A percentile compares a stretch with the other conserved stretches of the same genome.
Conservation (phyloP, 2,113 vertebrate genomes). For the Scortum barcoo region DNA sequence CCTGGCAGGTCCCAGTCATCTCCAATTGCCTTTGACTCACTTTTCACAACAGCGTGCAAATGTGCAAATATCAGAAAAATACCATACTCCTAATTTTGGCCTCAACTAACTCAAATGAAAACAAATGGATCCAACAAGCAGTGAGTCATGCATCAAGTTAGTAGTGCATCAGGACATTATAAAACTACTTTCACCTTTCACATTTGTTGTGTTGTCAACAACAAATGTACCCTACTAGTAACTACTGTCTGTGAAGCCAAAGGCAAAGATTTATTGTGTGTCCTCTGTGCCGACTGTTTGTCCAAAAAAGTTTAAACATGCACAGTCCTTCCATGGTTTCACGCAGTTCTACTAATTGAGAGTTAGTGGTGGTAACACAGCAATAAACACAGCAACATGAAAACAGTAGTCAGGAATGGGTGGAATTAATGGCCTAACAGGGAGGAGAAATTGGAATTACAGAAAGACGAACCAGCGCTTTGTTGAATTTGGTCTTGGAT, state of each 20-base stretch:
- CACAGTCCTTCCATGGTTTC: background rate
- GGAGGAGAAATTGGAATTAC: too few relatives aligned
- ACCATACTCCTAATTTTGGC: background rate
- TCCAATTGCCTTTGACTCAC: conserved; percentile 43
- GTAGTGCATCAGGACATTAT: background rate
- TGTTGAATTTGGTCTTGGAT: too few relatives aligned
- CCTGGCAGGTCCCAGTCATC: conserved; percentile 42
- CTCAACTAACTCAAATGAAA: background rate
- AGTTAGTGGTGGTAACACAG: background rate
- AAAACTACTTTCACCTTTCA: background rate
- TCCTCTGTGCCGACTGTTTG: background rate
- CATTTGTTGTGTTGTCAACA: background rate
- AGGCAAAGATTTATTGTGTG: background rate
- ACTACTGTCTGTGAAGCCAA: background rate
- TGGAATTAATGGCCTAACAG: too few relatives aligned
- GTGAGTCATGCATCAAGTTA: background rate
- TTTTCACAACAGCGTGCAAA: conserved; percentile 37
- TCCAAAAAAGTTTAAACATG: background rate
- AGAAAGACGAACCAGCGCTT: too few relatives aligned
- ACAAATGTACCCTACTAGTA: background rate
- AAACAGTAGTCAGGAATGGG: background rate
- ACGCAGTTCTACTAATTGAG: background rate
- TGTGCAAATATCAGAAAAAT: conserved; percentile 18
- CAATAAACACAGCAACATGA: background rate
- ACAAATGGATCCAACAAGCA: background rate